Evolutionary conservation across 2,797 vertebrate species (phyloP), one percentile per base, ranked within the genome.

Genomic region (Tadarida brasiliensis): DNA sequence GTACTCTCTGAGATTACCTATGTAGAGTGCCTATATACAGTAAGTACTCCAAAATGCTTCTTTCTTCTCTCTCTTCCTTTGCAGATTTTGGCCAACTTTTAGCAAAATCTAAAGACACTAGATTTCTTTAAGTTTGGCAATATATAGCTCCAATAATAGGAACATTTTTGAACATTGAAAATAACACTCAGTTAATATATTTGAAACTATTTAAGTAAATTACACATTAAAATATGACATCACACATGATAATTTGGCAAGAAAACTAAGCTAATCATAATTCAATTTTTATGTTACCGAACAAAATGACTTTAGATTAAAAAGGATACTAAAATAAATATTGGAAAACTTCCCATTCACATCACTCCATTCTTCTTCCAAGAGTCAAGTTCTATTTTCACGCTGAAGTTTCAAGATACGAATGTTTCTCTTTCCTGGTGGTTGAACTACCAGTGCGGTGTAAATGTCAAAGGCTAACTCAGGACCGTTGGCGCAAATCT

Each of bases 271-370:
- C 47, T 87, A 78, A 63, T 87, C 30, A 61, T 44, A 63, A 89
- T 39, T 82, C 24, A n/a, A 20, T 33, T 89, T 92, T 89, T 76
- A 49, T 91, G 56, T 89, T 82, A 20, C 30, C n/a, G 3, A 86
- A 67, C 15, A 81, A 82, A 85, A 94, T 82, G 24, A 81, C 67
- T 49, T 90, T 30, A 87, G 30, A 90, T 92, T 8, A 81, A 24
- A 82, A 73, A 91, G 49, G 19, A 77, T 7, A 73, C 24, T 87
- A 87, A 85, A 85, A 59, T 44, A 89, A 93, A 91, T 85, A 77
- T 22, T 91, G 49, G 33, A n/a, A 82, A 87, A 57, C 24, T 91
- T 92, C 76, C 33, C 44, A 65, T 57, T 80, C n/a, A 76, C 33
- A 30, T 89, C 47, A 20, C 71, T 26, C 67, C 33, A 68, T 8